Conservation (phyloP, 2,888 invertebrate species). For the Synanthedon andrenaeformis region DNA sequence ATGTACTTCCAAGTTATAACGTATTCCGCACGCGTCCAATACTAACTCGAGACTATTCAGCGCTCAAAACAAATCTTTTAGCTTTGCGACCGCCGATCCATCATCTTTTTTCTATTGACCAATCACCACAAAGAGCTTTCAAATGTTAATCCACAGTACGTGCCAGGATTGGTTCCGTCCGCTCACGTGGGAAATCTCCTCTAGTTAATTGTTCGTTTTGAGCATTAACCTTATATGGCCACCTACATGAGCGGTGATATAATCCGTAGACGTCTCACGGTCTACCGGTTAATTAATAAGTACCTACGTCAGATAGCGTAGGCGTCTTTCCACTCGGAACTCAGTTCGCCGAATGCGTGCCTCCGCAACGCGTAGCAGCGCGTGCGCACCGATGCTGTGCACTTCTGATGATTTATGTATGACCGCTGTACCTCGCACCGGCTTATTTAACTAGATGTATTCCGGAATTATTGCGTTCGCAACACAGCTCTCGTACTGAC, state of each 20-base stretch:
- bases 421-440: constrained; percentile 36
- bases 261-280: constrained; percentile 50
- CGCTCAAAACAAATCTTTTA: constrained; percentile 61
- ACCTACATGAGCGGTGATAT: constrained; percentile 65
- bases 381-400: constrained; percentile 26
- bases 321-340: constrained; percentile 48
- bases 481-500: constrained; percentile 36
- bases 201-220: constrained; percentile 26
- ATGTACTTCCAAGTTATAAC: constrained; percentile 32
- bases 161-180: constrained; percentile 59
- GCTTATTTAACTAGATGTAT: constrained; percentile 61
- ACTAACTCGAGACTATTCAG: constrained; percentile 57
- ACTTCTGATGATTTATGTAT: constrained; percentile 59
- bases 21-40: constrained; percentile 55
- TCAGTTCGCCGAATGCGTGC: constrained; percentile 4
- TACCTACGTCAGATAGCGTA: constrained; percentile 27
- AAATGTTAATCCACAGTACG: constrained; percentile 63
- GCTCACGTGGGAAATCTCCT: constrained; percentile 49
- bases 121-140: constrained; percentile 61
- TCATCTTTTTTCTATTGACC: constrained; percentile 64
- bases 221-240: constrained; percentile 68
- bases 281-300: constrained; percentile 14
- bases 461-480: constrained; percentile 55
- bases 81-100: constrained; percentile 55
- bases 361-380: constrained; percentile 10